These are phyloP conservation scores for Aplysina aerophoba DNA, from an alignment of 37 sponge, comb jelly and placozoan species.

Conservation along the genomic window DNA sequence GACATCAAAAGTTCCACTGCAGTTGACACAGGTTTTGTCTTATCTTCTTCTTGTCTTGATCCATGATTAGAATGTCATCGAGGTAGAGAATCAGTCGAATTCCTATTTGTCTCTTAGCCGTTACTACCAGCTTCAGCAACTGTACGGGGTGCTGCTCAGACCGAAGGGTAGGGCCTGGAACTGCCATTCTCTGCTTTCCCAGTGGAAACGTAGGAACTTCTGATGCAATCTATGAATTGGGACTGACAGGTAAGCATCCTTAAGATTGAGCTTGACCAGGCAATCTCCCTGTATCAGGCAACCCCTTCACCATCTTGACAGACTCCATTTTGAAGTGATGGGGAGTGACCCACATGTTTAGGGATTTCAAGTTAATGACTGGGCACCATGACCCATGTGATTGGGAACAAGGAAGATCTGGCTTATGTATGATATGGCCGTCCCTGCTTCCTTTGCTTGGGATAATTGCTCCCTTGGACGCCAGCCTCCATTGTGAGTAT, in stretches of 20 bases:
- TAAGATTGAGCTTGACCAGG: slow-evolving; percentile 18
- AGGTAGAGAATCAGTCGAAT: slow-evolving; percentile 28
- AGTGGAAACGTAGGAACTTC: neutral
- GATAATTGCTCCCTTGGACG: too few relatives aligned
- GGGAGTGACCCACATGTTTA: neutral
- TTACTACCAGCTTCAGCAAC: slow-evolving; percentile 28
- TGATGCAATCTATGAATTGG: slow-evolving; percentile 16
- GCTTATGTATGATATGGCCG: neutral
- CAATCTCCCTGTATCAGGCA: slow-evolving; percentile 31
- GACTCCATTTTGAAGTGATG: slow-evolving; percentile 48
- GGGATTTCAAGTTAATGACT: slow-evolving; percentile 34
- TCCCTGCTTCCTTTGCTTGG: neutral
- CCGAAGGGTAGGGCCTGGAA: slow-evolving; percentile 56
- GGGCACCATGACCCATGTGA: slow-evolving; percentile 45
- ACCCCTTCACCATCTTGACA: neutral
- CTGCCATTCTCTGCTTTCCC: neutral
- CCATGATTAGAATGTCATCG: slow-evolving; percentile 46
- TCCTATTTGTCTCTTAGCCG: neutral
- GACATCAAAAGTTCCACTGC: neutral
- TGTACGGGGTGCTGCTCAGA: slow-evolving; percentile 34
- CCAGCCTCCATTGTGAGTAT: neutral
- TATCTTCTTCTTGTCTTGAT: neutral
- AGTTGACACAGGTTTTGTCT: neutral
- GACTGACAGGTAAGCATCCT: slow-evolving; percentile 35
- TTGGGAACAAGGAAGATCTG: slow-evolving; percentile 33